Conservation (phyloP, 2,888 invertebrate species). For the Drosophila diplacantha region DNA sequence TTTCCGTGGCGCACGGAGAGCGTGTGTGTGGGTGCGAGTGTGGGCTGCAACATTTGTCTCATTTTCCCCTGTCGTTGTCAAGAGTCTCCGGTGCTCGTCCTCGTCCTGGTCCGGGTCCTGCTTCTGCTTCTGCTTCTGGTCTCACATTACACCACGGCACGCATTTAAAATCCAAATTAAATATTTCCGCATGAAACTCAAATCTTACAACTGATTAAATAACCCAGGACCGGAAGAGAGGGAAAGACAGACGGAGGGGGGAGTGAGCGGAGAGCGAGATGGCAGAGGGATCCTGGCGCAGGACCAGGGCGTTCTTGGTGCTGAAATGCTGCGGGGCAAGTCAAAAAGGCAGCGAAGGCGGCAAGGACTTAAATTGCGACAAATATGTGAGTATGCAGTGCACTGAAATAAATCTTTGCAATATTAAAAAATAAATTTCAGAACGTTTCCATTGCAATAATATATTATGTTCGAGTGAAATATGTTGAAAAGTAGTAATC, state of each 20-base stretch:
- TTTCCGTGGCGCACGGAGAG: slow-evolving; percentile 11
- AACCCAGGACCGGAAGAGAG: slow-evolving; percentile 46
- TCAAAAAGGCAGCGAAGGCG: slow-evolving; percentile 54
- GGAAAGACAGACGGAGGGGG: background rate
- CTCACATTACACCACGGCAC: slow-evolving; percentile 62
- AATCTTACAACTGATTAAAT: slow-evolving; percentile 71
- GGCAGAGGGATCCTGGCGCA: slow-evolving; percentile 8
- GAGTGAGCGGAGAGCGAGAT: background rate
- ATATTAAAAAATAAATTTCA: no score
- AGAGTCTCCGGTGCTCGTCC: slow-evolving; percentile 37
- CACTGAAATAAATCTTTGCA: background rate
- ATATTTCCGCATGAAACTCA: slow-evolving; percentile 70
- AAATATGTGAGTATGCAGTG: slow-evolving; percentile 41
- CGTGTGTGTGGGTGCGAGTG: slow-evolving; percentile 17
- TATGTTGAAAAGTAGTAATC: background rate
- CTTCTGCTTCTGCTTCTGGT: slow-evolving; percentile 24
- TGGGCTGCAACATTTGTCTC: slow-evolving; percentile 59
- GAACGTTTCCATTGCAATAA: no score
- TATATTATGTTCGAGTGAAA: no score
- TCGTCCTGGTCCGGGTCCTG: slow-evolving; percentile 9
- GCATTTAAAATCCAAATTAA: slow-evolving; percentile 70
- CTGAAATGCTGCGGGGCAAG: slow-evolving; percentile 52
- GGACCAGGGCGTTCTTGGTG: slow-evolving; percentile 7
- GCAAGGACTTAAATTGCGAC: slow-evolving; percentile 56
- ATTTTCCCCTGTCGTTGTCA: slow-evolving; percentile 43